Evolutionary conservation across 2,113 vertebrate genomes (phyloP).

Genomic region (Crotalus helleri): DNA sequence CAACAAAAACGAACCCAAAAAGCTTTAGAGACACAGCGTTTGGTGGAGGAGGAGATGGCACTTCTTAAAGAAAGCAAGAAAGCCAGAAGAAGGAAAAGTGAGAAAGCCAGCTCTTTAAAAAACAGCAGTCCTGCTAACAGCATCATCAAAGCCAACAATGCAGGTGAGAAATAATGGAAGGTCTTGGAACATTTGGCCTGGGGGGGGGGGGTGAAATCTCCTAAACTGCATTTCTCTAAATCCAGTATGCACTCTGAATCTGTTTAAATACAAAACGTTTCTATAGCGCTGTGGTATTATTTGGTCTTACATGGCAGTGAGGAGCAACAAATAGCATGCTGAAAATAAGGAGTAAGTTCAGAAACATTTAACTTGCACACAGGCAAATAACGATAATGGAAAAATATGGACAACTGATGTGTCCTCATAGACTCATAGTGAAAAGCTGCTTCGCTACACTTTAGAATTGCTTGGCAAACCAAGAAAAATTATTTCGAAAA

Average conservation of each 20-base stretch:
- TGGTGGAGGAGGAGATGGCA: slow-evolving; percentile 59
- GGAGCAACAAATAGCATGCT: background rate
- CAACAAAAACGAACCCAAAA: slow-evolving; percentile 83
- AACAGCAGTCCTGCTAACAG: slow-evolving; percentile 28
- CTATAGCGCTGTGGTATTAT: background rate
- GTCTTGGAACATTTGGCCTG: background rate
- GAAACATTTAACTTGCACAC: background rate
- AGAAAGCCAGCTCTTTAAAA: slow-evolving; percentile 47
- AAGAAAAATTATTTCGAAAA: background rate
- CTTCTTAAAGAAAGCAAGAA: slow-evolving; percentile 56
- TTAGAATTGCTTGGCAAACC: background rate
- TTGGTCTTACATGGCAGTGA: background rate
- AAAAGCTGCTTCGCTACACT: background rate
- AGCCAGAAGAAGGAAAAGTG: slow-evolving; percentile 58
- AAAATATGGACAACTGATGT: background rate
- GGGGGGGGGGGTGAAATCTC: too few species aligned
- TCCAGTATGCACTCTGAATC: background rate
- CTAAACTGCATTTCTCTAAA: background rate
- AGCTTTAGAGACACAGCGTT: slow-evolving; percentile 49
- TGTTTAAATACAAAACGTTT: background rate
- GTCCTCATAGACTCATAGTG: background rate
- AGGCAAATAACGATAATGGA: background rate
- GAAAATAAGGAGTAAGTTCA: background rate
- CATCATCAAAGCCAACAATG: slow-evolving; percentile 75
- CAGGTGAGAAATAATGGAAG: slow-evolving; percentile 62